phyloP scores from a whole-genome alignment of 2,113 vertebrate genomes.

The Ammospiza caudacuta region DNA sequence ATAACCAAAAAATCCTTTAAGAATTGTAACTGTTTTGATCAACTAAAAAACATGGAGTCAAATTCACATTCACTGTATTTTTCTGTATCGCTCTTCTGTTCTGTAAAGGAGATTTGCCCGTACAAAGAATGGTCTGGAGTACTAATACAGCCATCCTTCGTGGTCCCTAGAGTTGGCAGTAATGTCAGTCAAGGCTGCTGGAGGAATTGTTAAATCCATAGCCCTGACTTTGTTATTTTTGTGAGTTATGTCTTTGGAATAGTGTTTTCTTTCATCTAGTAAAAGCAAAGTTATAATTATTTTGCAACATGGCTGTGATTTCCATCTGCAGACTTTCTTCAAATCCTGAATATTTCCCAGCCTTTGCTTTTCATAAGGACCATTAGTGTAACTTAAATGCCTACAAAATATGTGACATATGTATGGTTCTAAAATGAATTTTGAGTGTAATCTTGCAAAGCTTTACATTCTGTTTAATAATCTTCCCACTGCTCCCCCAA shows the following conservation, averaged over 20 bases:
- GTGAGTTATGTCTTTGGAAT: neutral
- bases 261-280: neutral
- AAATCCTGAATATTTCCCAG: neutral
- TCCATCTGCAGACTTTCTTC: neutral
- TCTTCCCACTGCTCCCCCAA: neutral
- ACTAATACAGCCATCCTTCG: neutral
- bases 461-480: neutral
- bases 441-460: neutral
- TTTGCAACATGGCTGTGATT: neutral
- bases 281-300: neutral
- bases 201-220: slow-evolving; percentile 10
- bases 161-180: neutral
- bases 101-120: neutral
- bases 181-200: neutral
- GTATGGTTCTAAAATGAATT: neutral
- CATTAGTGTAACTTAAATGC: slow-evolving; percentile 1
- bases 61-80: neutral
- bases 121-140: neutral
- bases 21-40: neutral
- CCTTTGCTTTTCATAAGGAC: neutral
- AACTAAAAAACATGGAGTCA: neutral
- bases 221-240: neutral
- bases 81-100: neutral
- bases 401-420: neutral
- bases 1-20: neutral